Percentiles rank a stretch among this genome's conserved stretches.
Conservation (phyloP, 2,113 vertebrate genomes). For the Elgaria multicarinata region DNA sequence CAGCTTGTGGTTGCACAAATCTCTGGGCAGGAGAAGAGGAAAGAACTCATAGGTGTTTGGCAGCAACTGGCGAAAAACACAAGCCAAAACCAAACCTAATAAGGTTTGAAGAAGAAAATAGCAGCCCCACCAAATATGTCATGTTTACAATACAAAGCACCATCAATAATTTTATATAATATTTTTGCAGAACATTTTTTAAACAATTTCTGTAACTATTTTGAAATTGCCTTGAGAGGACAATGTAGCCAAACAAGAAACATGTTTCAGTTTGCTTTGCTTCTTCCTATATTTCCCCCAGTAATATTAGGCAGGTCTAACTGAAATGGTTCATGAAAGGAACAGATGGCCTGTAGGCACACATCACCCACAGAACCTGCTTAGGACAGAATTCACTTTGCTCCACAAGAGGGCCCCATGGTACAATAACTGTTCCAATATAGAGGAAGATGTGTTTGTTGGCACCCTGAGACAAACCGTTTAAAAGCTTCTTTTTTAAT, state of each 20-base stretch:
- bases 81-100: not conserved
- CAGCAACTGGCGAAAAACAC: not conserved
- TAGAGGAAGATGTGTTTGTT: not conserved
- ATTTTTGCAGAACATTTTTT: not conserved
- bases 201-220: not conserved
- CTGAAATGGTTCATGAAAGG: not conserved
- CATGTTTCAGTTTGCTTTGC: not conserved
- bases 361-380: not conserved
- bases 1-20: not conserved
- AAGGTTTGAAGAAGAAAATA: not conserved
- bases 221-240: not conserved
- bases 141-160: not conserved
- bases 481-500: not conserved
- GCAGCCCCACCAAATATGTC: not conserved
- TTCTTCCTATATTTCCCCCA: not conserved
- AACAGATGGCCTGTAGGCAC: not conserved
- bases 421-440: constrained; percentile 28
- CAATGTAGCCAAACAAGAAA: not conserved
- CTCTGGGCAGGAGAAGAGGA: not conserved
- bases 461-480: not conserved
- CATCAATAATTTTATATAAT: not conserved
- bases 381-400: constrained; percentile 10
- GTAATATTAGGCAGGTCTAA: not conserved
- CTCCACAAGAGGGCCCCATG: constrained; percentile 66
- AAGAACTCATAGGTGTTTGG: not conserved